These are phyloP conservation scores for Sebastolobus altivelis DNA, from an alignment of 2,797 vertebrate species.

Conservation along the genomic window DNA sequence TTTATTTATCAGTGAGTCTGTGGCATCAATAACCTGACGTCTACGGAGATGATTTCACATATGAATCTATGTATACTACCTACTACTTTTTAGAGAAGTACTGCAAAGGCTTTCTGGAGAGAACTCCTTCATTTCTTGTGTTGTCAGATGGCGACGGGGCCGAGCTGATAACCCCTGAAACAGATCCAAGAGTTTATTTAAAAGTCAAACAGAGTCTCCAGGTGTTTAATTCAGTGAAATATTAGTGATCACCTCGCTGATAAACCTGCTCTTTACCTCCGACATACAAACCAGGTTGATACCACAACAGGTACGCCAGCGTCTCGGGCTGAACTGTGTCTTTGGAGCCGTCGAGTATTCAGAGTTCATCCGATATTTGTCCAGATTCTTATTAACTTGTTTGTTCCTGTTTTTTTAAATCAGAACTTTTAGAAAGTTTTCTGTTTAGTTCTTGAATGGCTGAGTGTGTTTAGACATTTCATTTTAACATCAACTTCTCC, in stretches of 20 bases:
- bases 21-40: too few species aligned
- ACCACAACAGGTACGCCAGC: slow-evolving; percentile 6
- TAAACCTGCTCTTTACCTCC: not conserved
- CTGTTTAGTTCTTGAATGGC: not conserved
- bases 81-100: slow-evolving; percentile 1
- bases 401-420: not conserved
- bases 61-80: not conserved
- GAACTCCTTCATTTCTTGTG: not conserved
- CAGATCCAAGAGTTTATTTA: not conserved
- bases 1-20: too few species aligned
- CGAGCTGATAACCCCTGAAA: not conserved
- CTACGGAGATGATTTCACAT: too few species aligned
- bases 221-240: slow-evolving; percentile 1
- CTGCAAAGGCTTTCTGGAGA: slow-evolving; percentile 8
- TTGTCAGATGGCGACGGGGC: not conserved
- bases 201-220: too few species aligned
- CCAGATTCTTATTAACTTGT: not conserved
- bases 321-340: not conserved
- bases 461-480: slow-evolving; percentile 3
- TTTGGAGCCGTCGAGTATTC: not conserved
- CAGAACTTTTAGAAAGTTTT: not conserved
- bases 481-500: not conserved
- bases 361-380: not conserved
- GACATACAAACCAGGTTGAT: slow-evolving; percentile 7
- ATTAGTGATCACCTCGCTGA: not conserved